These are phyloP conservation scores for Drosophila truncata DNA, from an alignment of 1,140 invertebrate species.

Conservation along the genomic window DNA sequence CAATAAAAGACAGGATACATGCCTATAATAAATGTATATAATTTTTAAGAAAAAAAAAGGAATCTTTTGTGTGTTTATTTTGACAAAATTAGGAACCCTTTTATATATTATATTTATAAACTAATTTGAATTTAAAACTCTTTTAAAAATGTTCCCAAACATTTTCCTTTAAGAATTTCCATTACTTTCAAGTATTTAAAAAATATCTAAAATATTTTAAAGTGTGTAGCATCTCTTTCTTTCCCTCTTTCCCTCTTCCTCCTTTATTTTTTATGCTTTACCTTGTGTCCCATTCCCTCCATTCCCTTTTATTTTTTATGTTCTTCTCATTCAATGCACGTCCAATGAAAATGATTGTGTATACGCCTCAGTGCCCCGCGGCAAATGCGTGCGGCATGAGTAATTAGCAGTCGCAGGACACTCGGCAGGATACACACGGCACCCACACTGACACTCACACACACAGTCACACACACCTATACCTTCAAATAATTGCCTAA, in stretches of 20 bases:
- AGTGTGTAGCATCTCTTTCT: background rate
- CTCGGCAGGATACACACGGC: conserved; percentile 41
- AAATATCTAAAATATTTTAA: background rate
- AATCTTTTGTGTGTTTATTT: background rate
- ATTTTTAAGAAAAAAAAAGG: background rate
- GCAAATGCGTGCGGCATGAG: conserved; percentile 79
- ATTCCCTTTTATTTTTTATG: background rate
- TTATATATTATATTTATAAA: too few relatives aligned
- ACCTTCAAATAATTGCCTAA: conserved; percentile 73
- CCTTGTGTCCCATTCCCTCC: conserved; percentile 9
- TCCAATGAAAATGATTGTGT: conserved; percentile 79
- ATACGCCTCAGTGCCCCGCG: conserved; percentile 78
- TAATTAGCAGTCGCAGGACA: conserved; percentile 72
- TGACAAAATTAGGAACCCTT: background rate
- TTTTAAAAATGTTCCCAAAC: too few relatives aligned
- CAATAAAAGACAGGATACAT: too few relatives aligned
- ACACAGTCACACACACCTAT: background rate
- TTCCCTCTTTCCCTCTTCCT: background rate
- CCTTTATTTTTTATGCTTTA: conserved; percentile 14
- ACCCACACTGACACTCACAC: conserved; percentile 4
- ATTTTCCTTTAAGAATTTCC: too few relatives aligned
- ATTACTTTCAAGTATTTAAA: background rate
- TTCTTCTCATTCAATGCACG: conserved; percentile 69
- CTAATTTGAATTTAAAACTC: too few relatives aligned
- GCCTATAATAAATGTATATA: background rate